Evolutionary conservation across 2,797 vertebrate genomes (phyloP).

Genomic region (Xyrichtys novacula): DNA sequence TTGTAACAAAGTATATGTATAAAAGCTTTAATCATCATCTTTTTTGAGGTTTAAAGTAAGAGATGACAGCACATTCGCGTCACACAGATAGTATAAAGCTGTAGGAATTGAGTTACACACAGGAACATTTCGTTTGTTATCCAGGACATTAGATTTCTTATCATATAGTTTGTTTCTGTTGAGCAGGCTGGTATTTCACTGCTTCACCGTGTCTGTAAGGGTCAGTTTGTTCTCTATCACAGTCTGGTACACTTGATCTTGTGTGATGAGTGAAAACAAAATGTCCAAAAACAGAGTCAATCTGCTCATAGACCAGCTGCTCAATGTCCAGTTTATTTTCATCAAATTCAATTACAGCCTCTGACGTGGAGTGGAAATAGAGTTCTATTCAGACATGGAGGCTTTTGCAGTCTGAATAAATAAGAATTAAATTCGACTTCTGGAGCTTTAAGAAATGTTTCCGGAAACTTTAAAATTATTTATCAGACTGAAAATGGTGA

Average conservation of each 20-base stretch:
- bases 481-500: too few relatives aligned
- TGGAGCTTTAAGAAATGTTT: too few relatives aligned
- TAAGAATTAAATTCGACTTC: neutral
- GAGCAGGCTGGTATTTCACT: neutral
- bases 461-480: too few relatives aligned
- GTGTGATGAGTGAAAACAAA: neutral
- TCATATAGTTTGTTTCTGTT: neutral
- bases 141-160: neutral
- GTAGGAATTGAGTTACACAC: constrained; percentile 1
- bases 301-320: neutral
- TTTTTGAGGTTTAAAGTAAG: neutral
- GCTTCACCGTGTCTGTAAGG: too few relatives aligned
- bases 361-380: too few relatives aligned
- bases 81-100: neutral
- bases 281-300: neutral
- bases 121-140: neutral
- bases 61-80: neutral
- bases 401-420: neutral
- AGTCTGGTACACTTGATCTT: neutral
- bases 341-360: too few relatives aligned
- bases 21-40: too few relatives aligned
- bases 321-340: too few relatives aligned
- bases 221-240: neutral
- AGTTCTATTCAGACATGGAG: neutral
- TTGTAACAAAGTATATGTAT: too few relatives aligned